phyloP scores from a whole-genome alignment of 2,113 vertebrate genomes.

The Antigone vipio region DNA sequence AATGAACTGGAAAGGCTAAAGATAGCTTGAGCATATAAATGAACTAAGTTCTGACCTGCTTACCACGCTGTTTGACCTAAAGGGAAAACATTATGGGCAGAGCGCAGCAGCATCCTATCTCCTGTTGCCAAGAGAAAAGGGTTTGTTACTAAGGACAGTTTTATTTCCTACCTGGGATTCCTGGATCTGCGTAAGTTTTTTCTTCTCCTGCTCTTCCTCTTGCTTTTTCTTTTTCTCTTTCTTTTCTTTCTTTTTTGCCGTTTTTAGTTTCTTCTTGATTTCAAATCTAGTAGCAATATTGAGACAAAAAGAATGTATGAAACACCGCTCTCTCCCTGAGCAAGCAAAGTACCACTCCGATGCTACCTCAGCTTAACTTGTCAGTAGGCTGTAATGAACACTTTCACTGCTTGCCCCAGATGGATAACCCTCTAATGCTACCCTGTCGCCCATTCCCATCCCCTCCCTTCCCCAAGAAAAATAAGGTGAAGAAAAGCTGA shows the following conservation, averaged over 20 bases:
- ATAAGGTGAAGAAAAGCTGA: neutral
- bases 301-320: neutral
- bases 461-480: neutral
- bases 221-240: slow-evolving; percentile 98
- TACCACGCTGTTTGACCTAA: neutral
- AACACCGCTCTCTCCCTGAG: neutral
- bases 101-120: neutral
- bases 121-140: neutral
- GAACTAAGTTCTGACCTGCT: neutral
- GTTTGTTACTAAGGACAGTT: neutral
- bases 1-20: neutral
- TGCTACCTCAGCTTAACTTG: neutral
- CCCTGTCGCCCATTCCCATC: neutral
- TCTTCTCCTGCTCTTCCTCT: slow-evolving; percentile 96
- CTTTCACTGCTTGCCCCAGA: neutral
- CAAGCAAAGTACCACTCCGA: neutral
- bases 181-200: slow-evolving; percentile 92
- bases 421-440: neutral
- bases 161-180: slow-evolving; percentile 89
- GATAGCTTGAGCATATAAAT: neutral
- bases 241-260: slow-evolving; percentile 97
- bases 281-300: slow-evolving; percentile 85
- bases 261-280: slow-evolving; percentile 98
- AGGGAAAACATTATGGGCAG: neutral
- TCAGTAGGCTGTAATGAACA: neutral